Evolutionary conservation across 37 sponge, comb jelly and placozoan genomes (phyloP), one percentile per base, ranked within the genome.

Genomic region (Hormiphora californensis): DNA sequence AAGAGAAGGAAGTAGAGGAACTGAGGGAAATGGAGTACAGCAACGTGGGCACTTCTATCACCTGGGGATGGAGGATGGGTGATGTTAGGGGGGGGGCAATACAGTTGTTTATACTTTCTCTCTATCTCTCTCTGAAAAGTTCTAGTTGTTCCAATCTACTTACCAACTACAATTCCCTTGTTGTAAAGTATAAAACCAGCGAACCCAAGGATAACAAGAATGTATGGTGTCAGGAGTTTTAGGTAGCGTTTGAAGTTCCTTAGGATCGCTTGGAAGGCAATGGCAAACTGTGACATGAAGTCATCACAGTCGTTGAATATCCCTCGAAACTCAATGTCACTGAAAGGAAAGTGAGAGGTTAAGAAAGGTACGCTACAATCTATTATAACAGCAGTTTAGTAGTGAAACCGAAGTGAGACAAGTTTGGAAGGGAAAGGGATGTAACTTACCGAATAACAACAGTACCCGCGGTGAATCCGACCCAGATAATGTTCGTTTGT

Each of bases 401-500:
- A 57, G 61, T 5, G 27, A 57, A 15, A 5, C 30, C 30, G 5
- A 57, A 5, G 7, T 57, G 22, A 21, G 61, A 57, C n/a, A 12
- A 57, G 22, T 5, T 57, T 5, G 61, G 36, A 5, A 67, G 36
- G 19, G 68, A 35, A 4, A 19, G 68, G 38, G 32, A 36, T 67
- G 36, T 39, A 36, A 67, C 68, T 67, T 36, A 67, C 68, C 68
- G 32, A 36, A 86, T 35, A 57, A 31, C 88, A 8, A 63, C 89
- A 51, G 69, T 55, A 1, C 90, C 94, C 31, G 90, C 92, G 23
- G 93, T 86, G 68, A 96, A 96, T 19, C 86, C 91, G 36, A 89
- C 90, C 97, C 97, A 96, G 35, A 96, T 86, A 7, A 96, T 54
- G 62, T 90, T 91, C 0, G 97, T 96, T 86, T 96, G 97, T 31